Evolutionary conservation across 1,140 invertebrate genomes (phyloP).

Genomic region (Anadara kagoshimensis): DNA sequence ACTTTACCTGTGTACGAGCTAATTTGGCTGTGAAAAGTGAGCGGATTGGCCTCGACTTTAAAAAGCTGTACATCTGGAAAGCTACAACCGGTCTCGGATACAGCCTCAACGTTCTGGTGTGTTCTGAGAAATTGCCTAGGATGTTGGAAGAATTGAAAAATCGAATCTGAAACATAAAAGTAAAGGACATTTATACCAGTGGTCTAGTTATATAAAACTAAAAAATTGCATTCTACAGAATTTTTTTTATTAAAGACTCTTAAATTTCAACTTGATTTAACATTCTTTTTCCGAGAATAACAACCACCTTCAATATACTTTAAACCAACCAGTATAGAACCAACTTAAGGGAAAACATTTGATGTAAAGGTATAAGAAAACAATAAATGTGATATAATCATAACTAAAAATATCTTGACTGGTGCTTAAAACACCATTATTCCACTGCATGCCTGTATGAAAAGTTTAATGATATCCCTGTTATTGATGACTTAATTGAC

Average conservation of each 20-base stretch:
- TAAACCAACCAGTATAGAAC: too few species aligned
- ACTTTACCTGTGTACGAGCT: conserved; percentile 83
- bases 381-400: too few species aligned
- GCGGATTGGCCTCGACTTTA: conserved; percentile 89
- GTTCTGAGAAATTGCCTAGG: conserved; percentile 97
- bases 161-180: conserved; percentile 81
- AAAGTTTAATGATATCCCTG: too few species aligned
- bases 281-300: too few species aligned
- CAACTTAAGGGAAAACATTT: too few species aligned
- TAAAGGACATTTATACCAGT: neutral
- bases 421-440: too few species aligned
- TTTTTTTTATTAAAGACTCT: neutral
- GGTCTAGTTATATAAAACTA: neutral
- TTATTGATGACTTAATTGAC: too few species aligned
- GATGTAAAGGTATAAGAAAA: too few species aligned
- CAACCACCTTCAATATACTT: too few species aligned
- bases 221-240: neutral
- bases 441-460: too few species aligned
- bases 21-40: conserved; percentile 93
- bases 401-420: too few species aligned
- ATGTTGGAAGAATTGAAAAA: conserved; percentile 99
- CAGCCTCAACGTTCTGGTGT: conserved; percentile 94
- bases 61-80: conserved; percentile 98
- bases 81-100: conserved; percentile 99
- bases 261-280: too few species aligned